Conservation (phyloP, 2,888 invertebrate genomes). For the Andrena chrysosceles region DNA sequence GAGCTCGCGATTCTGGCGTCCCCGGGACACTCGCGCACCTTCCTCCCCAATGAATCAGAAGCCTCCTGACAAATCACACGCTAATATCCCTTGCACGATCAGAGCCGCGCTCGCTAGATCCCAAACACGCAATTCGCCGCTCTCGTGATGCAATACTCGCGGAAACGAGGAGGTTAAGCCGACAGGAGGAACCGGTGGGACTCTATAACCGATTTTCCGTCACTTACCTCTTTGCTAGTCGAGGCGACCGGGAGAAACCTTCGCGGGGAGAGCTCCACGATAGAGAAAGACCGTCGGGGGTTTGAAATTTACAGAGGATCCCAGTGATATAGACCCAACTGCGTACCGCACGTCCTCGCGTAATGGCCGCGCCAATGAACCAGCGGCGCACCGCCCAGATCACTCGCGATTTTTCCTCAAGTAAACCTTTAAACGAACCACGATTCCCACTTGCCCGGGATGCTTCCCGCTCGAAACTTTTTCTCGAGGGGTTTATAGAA, state of each 20-base stretch:
- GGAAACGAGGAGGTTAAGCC: conserved; percentile 22
- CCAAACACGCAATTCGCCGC: conserved; percentile 6
- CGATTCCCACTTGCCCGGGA: not conserved
- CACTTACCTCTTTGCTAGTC: conserved; percentile 26
- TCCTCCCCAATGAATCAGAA: not conserved
- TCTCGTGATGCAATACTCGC: conserved; percentile 7
- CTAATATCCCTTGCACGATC: not conserved
- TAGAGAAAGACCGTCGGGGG: not conserved
- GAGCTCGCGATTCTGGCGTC: conserved; percentile 26
- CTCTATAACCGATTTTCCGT: not conserved
- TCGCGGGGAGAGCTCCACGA: not conserved
- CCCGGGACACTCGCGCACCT: not conserved
- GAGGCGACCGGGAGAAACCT: too few species aligned
- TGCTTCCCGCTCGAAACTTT: not conserved
- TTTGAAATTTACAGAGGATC: not conserved
- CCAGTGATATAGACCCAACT: conserved; percentile 7
- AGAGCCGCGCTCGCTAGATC: not conserved
- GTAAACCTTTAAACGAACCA: conserved; percentile 16
- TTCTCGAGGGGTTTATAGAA: not conserved
- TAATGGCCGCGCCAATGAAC: conserved; percentile 60
- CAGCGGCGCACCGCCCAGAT: conserved; percentile 49
- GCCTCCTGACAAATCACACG: not conserved
- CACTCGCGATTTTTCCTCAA: conserved; percentile 12
- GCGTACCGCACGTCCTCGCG: conserved; percentile 47
- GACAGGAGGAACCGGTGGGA: conserved; percentile 10